Conservation (phyloP, 1,140 invertebrate genomes). For the Cydia fagiglandana region DNA sequence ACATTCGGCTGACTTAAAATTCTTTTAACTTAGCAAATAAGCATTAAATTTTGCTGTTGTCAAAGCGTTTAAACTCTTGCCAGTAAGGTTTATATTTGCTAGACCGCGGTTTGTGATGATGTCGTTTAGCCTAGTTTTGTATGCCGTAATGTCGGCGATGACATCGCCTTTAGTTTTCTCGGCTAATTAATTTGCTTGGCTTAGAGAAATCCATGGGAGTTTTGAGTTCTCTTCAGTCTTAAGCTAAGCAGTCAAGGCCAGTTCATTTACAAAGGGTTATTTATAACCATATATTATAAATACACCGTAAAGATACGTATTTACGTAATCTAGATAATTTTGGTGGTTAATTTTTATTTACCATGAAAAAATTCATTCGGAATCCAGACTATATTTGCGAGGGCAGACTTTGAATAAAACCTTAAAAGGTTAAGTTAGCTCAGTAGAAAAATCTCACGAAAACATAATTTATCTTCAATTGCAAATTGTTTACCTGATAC, state of each 20-base stretch:
- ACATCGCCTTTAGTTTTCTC: slow-evolving; percentile 33
- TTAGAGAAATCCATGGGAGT: slow-evolving; percentile 38
- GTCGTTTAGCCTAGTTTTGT: neutral
- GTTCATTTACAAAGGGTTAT: neutral
- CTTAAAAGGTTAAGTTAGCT: too few species aligned
- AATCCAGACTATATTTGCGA: too few species aligned
- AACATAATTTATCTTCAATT: too few species aligned
- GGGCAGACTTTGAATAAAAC: too few species aligned
- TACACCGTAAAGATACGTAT: neutral
- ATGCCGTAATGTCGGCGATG: slow-evolving; percentile 31
- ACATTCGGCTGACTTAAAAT: neutral
- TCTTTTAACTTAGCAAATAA: neutral
- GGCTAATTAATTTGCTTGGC: slow-evolving; percentile 36
- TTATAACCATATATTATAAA: neutral
- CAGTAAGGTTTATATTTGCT: slow-evolving; percentile 1
- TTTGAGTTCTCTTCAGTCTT: slow-evolving; percentile 8
- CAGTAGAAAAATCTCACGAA: too few species aligned
- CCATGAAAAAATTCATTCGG: too few species aligned
- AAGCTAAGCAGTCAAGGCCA: slow-evolving; percentile 20
- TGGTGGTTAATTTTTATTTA: neutral
- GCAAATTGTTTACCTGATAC: too few species aligned
- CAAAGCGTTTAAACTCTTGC: too few species aligned
- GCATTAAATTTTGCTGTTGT: neutral
- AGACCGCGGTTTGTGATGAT: neutral
- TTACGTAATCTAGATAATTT: too few species aligned